Conservation (phyloP, 2,113 vertebrate species). For the Silurus glanis region DNA sequence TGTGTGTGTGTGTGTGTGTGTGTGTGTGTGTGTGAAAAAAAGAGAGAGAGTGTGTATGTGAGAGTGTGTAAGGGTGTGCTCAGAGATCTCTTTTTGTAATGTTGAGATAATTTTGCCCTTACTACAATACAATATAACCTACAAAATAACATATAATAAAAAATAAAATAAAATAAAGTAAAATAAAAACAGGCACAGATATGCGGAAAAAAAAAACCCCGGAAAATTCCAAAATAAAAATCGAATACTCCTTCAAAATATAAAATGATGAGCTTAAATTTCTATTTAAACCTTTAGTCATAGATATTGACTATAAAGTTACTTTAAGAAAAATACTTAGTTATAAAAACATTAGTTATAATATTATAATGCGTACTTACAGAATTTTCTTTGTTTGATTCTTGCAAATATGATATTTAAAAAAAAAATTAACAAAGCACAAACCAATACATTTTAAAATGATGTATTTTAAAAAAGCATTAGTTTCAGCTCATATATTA, state of each 20-base stretch:
- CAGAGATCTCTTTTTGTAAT: conserved; percentile 11
- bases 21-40: conserved; percentile 18
- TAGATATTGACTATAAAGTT: not conserved
- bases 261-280: not conserved
- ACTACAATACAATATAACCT: not conserved
- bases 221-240: not conserved
- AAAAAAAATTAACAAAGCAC: not conserved
- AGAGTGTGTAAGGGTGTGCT: conserved; percentile 17
- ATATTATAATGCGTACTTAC: not conserved
- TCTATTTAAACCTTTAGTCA: not conserved
- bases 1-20: conserved; percentile 37
- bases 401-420: not conserved
- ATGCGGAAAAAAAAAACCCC: not conserved
- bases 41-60: conserved; percentile 25
- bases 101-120: not conserved
- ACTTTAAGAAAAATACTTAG: not conserved
- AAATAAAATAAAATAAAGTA: not conserved
- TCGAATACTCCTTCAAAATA: not conserved
- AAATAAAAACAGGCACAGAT: not conserved
- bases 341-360: not conserved
- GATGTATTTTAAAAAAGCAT: conserved; percentile 8
- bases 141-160: not conserved
- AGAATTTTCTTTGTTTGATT: too few relatives aligned
- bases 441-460: not conserved
- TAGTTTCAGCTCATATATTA: conserved; percentile 6